These are phyloP conservation scores for Laothoe populi DNA, from an alignment of 2,888 invertebrate genomes.

Conservation along the genomic window DNA sequence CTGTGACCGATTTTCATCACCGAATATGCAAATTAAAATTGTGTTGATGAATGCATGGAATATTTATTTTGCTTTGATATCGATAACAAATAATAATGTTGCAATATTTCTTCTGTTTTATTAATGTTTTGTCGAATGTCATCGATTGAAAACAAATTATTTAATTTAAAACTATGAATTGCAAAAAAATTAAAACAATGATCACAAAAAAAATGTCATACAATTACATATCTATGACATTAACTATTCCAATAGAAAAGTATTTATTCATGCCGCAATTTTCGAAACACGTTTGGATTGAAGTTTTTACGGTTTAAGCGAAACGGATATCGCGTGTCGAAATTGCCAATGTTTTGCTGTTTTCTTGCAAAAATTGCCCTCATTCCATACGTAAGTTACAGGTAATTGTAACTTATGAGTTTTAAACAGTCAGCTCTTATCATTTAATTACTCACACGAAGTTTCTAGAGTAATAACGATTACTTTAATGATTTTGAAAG, in stretches of 20 bases:
- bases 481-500: slow-evolving; percentile 13
- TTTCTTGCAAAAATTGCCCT: not conserved
- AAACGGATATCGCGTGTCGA: slow-evolving; percentile 11
- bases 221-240: no score
- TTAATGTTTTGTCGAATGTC: not conserved
- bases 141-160: no score
- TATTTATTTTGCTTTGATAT: no score
- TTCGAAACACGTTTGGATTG: not conserved
- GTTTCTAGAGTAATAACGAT: slow-evolving; percentile 26
- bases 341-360: not conserved
- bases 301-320: not conserved
- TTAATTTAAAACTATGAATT: no score
- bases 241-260: not conserved
- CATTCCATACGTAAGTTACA: not conserved
- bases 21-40: no score
- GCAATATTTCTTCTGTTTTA: no score
- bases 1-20: no score
- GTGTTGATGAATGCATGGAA: no score
- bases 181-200: not conserved
- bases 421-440: slow-evolving; percentile 29
- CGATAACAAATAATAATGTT: no score
- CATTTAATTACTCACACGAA: slow-evolving; percentile 30
- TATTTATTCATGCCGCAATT: not conserved
- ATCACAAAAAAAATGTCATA: no score
- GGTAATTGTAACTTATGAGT: slow-evolving; percentile 18